Base-by-base conservation (phyloP, 2,888 invertebrate species). In the Calephelis perditalis region DNA sequence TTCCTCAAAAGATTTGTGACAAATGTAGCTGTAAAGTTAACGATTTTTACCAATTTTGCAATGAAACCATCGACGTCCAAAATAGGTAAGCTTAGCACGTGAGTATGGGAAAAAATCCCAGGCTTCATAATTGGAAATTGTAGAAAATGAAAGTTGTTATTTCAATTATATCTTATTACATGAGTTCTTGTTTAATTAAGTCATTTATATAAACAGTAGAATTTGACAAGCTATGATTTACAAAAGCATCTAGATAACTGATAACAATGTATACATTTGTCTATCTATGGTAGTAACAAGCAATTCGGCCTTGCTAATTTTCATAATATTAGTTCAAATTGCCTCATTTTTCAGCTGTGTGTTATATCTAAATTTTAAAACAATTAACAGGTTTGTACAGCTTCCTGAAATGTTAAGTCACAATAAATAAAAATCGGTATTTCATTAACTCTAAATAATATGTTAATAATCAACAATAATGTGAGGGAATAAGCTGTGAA, bases 1-100 rank as follows among this genome's bases (percentile, higher is more conserved):
- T 95, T 72, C 94, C 95, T 59, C 94, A 94, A 81, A 94, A 92
- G 78, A 93, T 95, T 71, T 95, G 95, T 77, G 93, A 94, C 78
- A 92, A 92, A 68, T 95, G 95, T 79, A 92, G 93, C 78, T 93
- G 92, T 76, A 94, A 94, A 89, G 91, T 95, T 74, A 94, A 94
- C 73, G 92, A 93, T 78, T 89, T 93, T 71, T 94, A 94, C 79
- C 92, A 94, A 78, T 95, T 95, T 81, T 94, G 94, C 86, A 94
- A 93, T 74, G 93, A 93, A 71, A 92, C 93, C 58, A 92, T 92
- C 9, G 94, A 92, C 79, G 92, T 93, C 47, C 94, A 94, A 72
- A 92, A 93, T 68, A 92, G 92, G 84, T 91, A 80, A 72, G 79
- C 82, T 62, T 57, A 59, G 60, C 12, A 26, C 10, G 10, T 37